These are phyloP conservation scores for Netelia virgata DNA, from an alignment of 2,888 invertebrate genomes.

Conservation along the genomic window DNA sequence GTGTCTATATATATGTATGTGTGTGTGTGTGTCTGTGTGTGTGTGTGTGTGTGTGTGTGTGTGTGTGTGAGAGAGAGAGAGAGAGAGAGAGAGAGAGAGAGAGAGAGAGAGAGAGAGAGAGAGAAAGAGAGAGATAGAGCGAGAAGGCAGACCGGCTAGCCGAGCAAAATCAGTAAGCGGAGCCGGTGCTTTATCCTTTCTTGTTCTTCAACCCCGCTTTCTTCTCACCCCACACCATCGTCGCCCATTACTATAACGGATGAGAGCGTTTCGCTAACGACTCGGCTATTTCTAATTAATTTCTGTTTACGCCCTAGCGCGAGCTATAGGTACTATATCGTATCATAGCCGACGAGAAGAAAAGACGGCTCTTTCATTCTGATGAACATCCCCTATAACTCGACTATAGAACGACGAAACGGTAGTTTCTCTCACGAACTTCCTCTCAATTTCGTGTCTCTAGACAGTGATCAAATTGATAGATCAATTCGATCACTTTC, in stretches of 20 bases:
- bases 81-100: too few relatives aligned
- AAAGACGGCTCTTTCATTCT: not conserved
- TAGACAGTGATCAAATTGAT: too few relatives aligned
- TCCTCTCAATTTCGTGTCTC: too few relatives aligned
- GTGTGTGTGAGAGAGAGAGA: too few relatives aligned
- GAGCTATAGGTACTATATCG: not conserved
- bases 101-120: too few relatives aligned
- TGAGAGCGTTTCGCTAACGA: constrained; percentile 62
- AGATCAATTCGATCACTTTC: too few relatives aligned
- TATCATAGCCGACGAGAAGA: not conserved
- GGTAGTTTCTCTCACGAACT: too few relatives aligned
- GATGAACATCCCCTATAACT: not conserved
- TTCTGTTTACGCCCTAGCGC: constrained; percentile 74
- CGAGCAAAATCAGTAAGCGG: constrained; percentile 20
- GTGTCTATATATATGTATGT: not conserved
- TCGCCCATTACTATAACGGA: constrained; percentile 34
- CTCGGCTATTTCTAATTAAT: constrained; percentile 78
- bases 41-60: too few relatives aligned
- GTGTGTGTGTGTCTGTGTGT: not conserved
- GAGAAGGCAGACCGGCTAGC: constrained; percentile 21
- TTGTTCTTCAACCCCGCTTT: constrained; percentile 7
- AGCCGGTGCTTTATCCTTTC: constrained; percentile 44
- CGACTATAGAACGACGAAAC: too few relatives aligned
- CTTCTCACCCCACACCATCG: constrained; percentile 1
- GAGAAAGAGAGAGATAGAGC: constrained; percentile 56